Evolutionary conservation across 2,113 vertebrate genomes (phyloP).

Genomic region (Acrocephalus arundinaceus): DNA sequence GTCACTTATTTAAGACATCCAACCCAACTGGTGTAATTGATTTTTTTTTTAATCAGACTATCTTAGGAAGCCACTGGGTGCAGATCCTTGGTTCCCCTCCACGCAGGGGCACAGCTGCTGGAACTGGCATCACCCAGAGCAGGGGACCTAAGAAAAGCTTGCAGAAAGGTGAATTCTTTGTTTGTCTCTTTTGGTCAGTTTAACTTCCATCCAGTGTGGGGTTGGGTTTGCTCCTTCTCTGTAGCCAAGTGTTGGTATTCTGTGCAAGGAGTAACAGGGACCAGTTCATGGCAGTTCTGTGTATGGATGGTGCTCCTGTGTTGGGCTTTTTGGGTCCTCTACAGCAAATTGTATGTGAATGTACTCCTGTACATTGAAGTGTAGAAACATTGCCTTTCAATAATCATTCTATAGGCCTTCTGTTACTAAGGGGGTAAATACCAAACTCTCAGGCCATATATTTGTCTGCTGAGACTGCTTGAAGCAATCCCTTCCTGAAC

Average conservation of each 20-base stretch:
- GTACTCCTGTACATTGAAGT: background rate
- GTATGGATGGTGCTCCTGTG: background rate
- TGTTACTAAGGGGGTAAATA: constrained; percentile 50
- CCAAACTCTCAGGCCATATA: background rate
- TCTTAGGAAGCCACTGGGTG: background rate
- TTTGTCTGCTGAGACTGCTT: background rate
- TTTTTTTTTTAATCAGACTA: background rate
- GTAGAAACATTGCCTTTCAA: constrained; percentile 48
- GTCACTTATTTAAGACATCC: background rate
- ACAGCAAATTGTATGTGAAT: background rate
- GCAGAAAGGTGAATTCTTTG: background rate
- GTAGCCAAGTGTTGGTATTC: background rate
- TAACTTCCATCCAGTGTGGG: background rate
- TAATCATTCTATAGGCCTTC: constrained; percentile 69
- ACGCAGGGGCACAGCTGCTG: background rate
- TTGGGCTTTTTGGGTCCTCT: background rate
- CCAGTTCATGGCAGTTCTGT: background rate
- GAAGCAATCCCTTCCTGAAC: background rate
- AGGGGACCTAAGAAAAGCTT: background rate
- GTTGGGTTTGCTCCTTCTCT: background rate
- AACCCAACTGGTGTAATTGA: background rate
- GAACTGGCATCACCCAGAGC: background rate
- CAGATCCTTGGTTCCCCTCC: background rate
- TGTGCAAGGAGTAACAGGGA: background rate
- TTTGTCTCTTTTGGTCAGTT: background rate